Base-by-base conservation (phyloP, 2,113 vertebrate species). In the Puma concolor region DNA sequence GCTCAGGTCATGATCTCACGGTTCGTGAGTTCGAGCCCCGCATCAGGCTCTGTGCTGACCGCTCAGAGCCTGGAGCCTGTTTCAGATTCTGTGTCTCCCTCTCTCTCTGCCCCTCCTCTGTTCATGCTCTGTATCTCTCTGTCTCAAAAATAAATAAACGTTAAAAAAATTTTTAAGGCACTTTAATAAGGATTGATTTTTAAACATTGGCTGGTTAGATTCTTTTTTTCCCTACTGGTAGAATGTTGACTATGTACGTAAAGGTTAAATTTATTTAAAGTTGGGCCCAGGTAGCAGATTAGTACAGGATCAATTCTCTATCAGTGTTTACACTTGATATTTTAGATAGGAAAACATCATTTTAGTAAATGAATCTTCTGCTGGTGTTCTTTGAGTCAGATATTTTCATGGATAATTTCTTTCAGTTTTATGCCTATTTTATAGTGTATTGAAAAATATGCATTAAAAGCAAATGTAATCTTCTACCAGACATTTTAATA, bases 151-250 rank as follows among this genome's bases (percentile, higher is more conserved):
- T 44, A 44, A 44, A 44, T 44, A 44, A 44, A 44, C 7, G 44
- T 44, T 44, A 44, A 44, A 44, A 44, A 44, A 44, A 8, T 1
- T 44, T 13, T 44, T 88, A 81, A 95, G 13, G 48, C 5, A 86
- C 83, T 89, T 79, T 81, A 41, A 64, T 50, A 80, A 27, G 4
- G 79, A 38, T 92, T 92, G 1, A 44, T 76, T 96, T 92, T 81
- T 88, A 88, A 74, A 54, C 36, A 60, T n/a, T 85, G 33, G 11
- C 1, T 91, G 41, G 16, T 63, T 80, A 85, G 48, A 48, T 54
- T 76, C 25, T 7, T 13, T 67, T 67, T 36, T 44, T 66, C 36
- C 44, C 29, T 94, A 25, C 11, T 71, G 13, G 6, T 23, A 0
- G 1, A 23, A 31, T 44, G 4, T 44, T 88, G 9, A 41, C 3